These are phyloP conservation scores for Pyrgus malvae DNA, from an alignment of 2,888 invertebrate genomes.

Conservation along the genomic window DNA sequence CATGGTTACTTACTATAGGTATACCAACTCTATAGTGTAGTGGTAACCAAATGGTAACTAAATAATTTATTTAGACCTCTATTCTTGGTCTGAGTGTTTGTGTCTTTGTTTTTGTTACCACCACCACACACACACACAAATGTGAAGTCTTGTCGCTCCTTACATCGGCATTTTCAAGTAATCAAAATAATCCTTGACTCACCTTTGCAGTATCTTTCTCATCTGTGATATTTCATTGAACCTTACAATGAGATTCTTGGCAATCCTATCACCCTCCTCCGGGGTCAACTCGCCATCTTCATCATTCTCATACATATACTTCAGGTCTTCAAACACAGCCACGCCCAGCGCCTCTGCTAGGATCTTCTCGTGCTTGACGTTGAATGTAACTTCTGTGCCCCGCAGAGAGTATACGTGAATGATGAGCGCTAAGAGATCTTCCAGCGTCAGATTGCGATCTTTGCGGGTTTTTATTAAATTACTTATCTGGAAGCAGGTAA, in stretches of 20 bases:
- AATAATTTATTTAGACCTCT: too few species aligned
- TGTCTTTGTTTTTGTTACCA: too few species aligned
- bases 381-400: constrained; percentile 80
- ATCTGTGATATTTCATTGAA: constrained; percentile 65
- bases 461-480: constrained; percentile 80
- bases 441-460: constrained; percentile 76
- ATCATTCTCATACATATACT: constrained; percentile 43
- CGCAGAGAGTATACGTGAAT: constrained; percentile 83
- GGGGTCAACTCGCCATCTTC: constrained; percentile 48
- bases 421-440: constrained; percentile 81
- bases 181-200: constrained; percentile 34
- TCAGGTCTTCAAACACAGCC: constrained; percentile 82
- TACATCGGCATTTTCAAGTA: neutral
- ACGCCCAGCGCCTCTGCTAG: constrained; percentile 73
- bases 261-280: constrained; percentile 54
- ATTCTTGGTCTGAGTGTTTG: too few species aligned
- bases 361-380: constrained; percentile 72
- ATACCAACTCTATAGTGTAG: too few species aligned
- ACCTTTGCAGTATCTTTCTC: constrained; percentile 64
- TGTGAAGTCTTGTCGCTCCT: too few species aligned
- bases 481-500: constrained; percentile 66
- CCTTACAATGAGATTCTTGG: constrained; percentile 51
- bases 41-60: too few species aligned
- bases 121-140: too few species aligned
- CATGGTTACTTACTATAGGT: too few species aligned